Evolutionary conservation across 1,140 invertebrate species (phyloP).

Genomic region (Orussus abietinus): DNA sequence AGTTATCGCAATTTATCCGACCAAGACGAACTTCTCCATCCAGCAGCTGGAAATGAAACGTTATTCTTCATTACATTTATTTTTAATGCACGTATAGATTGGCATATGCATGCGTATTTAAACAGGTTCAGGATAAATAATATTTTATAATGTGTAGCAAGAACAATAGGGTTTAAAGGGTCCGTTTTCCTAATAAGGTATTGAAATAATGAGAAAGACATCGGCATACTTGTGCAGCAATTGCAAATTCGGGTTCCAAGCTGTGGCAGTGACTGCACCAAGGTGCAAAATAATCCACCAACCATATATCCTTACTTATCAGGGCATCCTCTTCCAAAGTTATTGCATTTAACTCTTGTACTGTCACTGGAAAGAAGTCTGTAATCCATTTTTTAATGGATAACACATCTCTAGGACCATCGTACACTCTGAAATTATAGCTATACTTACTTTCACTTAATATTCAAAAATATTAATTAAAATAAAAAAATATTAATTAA

Average conservation of each 20-base stretch:
- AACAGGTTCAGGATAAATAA: conserved; percentile 6
- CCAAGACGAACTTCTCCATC: conserved; percentile 54
- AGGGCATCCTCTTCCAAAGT: conserved; percentile 48
- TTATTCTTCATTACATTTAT: conserved; percentile 1
- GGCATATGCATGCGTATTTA: background rate
- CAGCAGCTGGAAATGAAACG: conserved; percentile 46
- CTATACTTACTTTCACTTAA: no score
- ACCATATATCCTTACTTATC: conserved; percentile 53
- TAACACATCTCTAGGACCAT: conserved; percentile 58
- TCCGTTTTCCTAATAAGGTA: no score
- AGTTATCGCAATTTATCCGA: conserved; percentile 58
- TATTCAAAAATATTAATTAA: no score
- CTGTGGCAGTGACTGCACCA: conserved; percentile 72
- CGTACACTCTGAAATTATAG: conserved; percentile 63
- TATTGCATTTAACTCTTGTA: conserved; percentile 41
- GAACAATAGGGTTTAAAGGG: no score
- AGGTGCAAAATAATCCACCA: conserved; percentile 72
- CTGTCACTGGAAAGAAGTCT: conserved; percentile 57
- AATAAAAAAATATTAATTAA: no score
- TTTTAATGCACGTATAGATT: background rate
- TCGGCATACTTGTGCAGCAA: conserved; percentile 58
- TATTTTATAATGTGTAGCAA: no score
- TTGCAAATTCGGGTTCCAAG: conserved; percentile 68
- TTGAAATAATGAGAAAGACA: background rate
- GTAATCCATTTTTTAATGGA: conserved; percentile 61